Base-by-base conservation (phyloP, 2,888 invertebrate species). In the Drosophila paranaensis region DNA sequence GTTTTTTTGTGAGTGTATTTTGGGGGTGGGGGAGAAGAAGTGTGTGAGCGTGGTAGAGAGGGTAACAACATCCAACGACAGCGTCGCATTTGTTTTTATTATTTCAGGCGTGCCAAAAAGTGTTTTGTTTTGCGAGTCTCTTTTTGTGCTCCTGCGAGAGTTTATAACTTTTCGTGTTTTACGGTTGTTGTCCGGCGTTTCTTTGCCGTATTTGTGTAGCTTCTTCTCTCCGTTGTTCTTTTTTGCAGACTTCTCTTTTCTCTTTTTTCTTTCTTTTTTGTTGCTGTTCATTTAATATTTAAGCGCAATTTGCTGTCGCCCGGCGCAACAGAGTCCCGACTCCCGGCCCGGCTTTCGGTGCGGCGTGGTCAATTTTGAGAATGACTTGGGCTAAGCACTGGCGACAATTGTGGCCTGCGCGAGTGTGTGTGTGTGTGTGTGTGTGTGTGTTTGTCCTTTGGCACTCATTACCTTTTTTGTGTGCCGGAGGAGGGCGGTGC, bases 251-350 rank as follows among this genome's bases (percentile, higher is more conserved):
- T 42, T 3, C 43, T 66, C 53, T 46, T 65, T 65, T 46, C 25
- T 64, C 33, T n/a, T n/a, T n/a, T n/a, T n/a, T n/a, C n/a, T n/a
- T n/a, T n/a, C 65, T 45, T 51, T 67, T 39, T 35, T 64, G 65
- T 37, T 69, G 83, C 62, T 85, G 79, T 84, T 90, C 90, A 90
- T 89, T 90, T 90, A 90, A 90, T 89, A 89, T 90, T 89, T 89
- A 90, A 89, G 85, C 82, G 81, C 91, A 87, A 89, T 89, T 89
- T 87, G 88, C 78, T 77, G 77, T 77, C 64, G 71, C 77, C 74
- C 69, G 54, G 60, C 74, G 79, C 64, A 76, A 74, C 75, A 63
- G 69, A 61, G 69, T 66, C 63, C 78, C 35, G 68, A 62, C 68
- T 62, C 62, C 37, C 30, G 50, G 53, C 35, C 65, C n/a, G n/a